Evolutionary conservation across 2,113 vertebrate genomes (phyloP), one percentile per base, ranked within the genome.

Genomic region (Perccottus glenii): DNA sequence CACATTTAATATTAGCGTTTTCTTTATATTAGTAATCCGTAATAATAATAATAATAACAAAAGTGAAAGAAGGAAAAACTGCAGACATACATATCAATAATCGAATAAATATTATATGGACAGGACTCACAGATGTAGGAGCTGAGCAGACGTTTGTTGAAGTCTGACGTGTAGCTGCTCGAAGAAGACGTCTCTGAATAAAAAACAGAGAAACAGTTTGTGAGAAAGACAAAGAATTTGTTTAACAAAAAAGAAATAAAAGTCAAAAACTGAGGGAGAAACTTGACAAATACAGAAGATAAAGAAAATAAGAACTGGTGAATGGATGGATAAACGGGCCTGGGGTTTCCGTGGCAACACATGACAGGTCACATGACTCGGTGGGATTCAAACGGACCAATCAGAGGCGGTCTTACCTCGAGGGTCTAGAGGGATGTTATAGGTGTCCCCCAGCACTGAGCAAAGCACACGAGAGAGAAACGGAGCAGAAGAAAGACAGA

Each of bases 381-480:
- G 53, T 10, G 5, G 47, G 7, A 19, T 52, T 32, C 32, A 35
- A n/a, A 53, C 32, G 51, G 51, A 35, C 51, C 51, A 53, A 53
- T 53, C 27, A 53, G 32, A 27, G 8, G 48, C 48, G 32, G 15
- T n/a, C 45, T 99, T 98, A 99, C 98, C 98, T 99, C 98, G 95
- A 93, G 94, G 96, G 93, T 99, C 97, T 96, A 99, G 96, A 92
- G 98, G 98, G 90, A 99, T 99, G 98, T 99, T 99, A 96, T 99
- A 99, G 95, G 98, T 99, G 95, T 99, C 96, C 94, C 98, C 98
- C 91, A 99, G 95, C 86, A 99, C 98, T 99, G 96, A 90, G 58
- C 63, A 84, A 90, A 92, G 89, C 92, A 90, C 87, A 89, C 89
- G 93, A 90, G 90, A 80, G 89, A 90, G 88, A 91, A 81, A 86